These are phyloP conservation scores for Ecliptopera silaceata DNA, from an alignment of 2,888 invertebrate genomes.

Conservation along the genomic window DNA sequence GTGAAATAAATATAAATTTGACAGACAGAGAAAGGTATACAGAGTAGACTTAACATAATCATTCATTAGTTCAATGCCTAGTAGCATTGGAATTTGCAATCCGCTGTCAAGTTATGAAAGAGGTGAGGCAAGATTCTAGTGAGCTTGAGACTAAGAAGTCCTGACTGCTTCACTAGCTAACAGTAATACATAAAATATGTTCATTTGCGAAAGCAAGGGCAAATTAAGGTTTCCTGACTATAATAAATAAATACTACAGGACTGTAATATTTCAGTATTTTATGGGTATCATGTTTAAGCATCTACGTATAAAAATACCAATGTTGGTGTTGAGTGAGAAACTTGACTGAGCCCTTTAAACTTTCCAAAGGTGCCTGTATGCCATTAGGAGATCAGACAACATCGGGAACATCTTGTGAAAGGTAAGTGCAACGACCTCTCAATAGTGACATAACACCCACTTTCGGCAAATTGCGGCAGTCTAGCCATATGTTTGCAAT, in stretches of 20 bases:
- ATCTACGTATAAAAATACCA: too few species aligned
- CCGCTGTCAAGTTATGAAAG: constrained; percentile 3
- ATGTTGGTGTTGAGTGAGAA: too few species aligned
- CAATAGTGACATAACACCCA: constrained; percentile 53
- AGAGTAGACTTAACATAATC: constrained; percentile 3
- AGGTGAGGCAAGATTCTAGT: neutral
- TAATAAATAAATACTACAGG: too few species aligned
- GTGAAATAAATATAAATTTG: too few species aligned
- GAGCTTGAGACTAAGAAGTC: neutral
- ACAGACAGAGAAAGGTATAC: constrained; percentile 1
- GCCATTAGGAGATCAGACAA: constrained; percentile 27
- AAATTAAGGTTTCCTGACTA: too few species aligned
- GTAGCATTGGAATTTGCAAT: neutral
- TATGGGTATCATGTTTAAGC: too few species aligned
- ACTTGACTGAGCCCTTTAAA: too few species aligned
- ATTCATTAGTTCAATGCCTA: constrained; percentile 1
- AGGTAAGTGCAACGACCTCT: constrained; percentile 57
- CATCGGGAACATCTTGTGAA: constrained; percentile 41
- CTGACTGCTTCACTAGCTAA: neutral
- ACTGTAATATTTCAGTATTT: too few species aligned
- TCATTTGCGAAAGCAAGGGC: too few species aligned
- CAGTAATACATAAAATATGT: too few species aligned
- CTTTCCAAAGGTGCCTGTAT: neutral
- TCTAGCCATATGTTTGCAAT: constrained; percentile 15
- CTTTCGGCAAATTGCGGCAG: constrained; percentile 46